phyloP scores from a whole-genome alignment of 2,113 vertebrate species.

The Chinchilla lanigera region DNA sequence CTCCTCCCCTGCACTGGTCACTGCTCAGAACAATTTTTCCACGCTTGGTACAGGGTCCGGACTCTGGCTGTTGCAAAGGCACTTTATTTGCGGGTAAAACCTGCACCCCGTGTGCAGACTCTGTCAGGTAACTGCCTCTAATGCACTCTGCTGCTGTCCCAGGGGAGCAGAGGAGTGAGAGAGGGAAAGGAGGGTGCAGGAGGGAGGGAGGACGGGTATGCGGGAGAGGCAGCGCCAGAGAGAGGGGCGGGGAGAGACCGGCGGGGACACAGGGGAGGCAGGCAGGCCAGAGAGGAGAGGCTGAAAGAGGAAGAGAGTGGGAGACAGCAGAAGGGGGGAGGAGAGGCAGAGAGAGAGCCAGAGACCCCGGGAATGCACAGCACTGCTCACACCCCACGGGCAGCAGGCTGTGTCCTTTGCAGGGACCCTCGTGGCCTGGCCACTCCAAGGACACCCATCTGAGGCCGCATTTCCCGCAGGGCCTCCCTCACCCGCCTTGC shows the following conservation, averaged over 20 bases:
- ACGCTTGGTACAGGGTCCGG: too few species aligned
- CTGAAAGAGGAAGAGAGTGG: not conserved
- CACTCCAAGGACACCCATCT: not conserved
- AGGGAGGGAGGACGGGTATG: too few species aligned
- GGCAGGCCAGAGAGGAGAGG: not conserved
- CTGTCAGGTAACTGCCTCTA: too few species aligned
- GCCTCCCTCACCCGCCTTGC: fast-evolving
- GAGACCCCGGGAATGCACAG: too few species aligned
- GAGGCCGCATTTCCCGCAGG: not conserved
- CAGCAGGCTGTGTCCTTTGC: not conserved
- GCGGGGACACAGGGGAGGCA: not conserved
- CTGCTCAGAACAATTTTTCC: fast-evolving
- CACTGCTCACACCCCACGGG: not conserved
- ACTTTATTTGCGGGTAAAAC: not conserved
- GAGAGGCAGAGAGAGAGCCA: fast-evolving
- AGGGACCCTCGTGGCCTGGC: fast-evolving
- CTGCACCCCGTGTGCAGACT: not conserved
- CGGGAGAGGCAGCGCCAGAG: not conserved
- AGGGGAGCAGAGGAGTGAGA: not conserved
- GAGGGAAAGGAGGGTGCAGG: too few species aligned
- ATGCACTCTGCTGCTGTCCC: not conserved
- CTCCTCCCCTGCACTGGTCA: fast-evolving
- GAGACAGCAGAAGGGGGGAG: too few species aligned
- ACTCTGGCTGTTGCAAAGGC: fast-evolving
- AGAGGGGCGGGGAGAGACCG: not conserved